Conservation (phyloP, 2,888 invertebrate species). For the Acanthococcus lagerstroemiae region DNA sequence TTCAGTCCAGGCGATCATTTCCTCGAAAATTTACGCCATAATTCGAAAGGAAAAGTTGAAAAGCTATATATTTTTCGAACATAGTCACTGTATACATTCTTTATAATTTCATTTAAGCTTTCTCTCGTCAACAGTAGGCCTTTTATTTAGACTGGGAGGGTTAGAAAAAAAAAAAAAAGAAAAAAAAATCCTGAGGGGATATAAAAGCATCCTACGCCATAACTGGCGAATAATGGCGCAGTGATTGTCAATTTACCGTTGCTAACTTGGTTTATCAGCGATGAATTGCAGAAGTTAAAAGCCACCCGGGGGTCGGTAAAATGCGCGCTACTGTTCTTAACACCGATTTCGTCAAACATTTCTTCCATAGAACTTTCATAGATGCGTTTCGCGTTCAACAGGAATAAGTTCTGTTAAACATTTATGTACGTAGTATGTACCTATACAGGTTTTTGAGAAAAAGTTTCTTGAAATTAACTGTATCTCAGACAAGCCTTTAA, state of each 20-base stretch:
- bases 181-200: conserved; percentile 14
- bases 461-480: too few species aligned
- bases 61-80: background rate
- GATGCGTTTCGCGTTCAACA: too few species aligned
- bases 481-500: too few species aligned
- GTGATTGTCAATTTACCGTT: conserved; percentile 35
- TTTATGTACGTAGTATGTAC: too few species aligned
- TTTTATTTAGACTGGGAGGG: conserved; percentile 3
- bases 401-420: too few species aligned
- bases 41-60: background rate
- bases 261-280: conserved; percentile 34
- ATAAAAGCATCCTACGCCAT: conserved; percentile 22
- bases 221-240: conserved; percentile 34
- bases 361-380: too few species aligned
- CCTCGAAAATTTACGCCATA: background rate
- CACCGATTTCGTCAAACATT: too few species aligned
- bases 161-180: conserved; percentile 10
- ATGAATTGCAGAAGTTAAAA: conserved; percentile 18
- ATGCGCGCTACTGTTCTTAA: too few species aligned
- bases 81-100: background rate
- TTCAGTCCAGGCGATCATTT: background rate
- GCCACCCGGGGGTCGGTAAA: background rate
- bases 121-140: conserved; percentile 13
- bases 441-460: too few species aligned
- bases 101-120: conserved; percentile 27